Evolutionary conservation across 2,888 invertebrate genomes (phyloP).

Genomic region (Gisinianus flammeolus): DNA sequence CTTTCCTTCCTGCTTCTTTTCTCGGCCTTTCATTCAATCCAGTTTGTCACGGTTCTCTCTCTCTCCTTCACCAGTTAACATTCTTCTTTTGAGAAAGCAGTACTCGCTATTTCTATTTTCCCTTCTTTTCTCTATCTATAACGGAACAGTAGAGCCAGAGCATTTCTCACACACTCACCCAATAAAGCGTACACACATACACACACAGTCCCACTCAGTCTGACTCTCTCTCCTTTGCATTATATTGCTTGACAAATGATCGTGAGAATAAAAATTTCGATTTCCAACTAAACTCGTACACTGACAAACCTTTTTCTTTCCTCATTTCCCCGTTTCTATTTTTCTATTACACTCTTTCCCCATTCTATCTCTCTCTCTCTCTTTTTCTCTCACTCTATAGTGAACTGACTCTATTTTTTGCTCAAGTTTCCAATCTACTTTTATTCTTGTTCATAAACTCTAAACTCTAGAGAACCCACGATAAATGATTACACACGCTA

Average conservation of each 20-base stretch:
- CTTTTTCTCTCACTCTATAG: too few relatives aligned
- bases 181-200: slow-evolving; percentile 1
- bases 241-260: slow-evolving; percentile 20
- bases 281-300: slow-evolving; percentile 11
- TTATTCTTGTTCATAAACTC: neutral
- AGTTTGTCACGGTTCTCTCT: slow-evolving; percentile 1
- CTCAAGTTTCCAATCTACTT: neutral
- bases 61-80: neutral
- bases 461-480: neutral
- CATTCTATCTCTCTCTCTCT: too few relatives aligned
- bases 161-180: slow-evolving; percentile 18
- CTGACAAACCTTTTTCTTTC: slow-evolving; percentile 9
- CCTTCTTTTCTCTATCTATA: neutral
- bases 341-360: neutral
- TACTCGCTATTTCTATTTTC: neutral
- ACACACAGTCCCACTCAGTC: too few relatives aligned
- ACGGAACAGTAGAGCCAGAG: too few relatives aligned
- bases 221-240: slow-evolving; percentile 4
- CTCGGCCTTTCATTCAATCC: neutral
- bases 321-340: neutral
- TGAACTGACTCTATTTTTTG: neutral
- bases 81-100: neutral
- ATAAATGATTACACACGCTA: slow-evolving; percentile 5
- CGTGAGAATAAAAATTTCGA: slow-evolving; percentile 24
- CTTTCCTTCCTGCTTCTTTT: neutral